Conservation (phyloP, 2,113 vertebrate species). For the Psittacara wagleri region DNA sequence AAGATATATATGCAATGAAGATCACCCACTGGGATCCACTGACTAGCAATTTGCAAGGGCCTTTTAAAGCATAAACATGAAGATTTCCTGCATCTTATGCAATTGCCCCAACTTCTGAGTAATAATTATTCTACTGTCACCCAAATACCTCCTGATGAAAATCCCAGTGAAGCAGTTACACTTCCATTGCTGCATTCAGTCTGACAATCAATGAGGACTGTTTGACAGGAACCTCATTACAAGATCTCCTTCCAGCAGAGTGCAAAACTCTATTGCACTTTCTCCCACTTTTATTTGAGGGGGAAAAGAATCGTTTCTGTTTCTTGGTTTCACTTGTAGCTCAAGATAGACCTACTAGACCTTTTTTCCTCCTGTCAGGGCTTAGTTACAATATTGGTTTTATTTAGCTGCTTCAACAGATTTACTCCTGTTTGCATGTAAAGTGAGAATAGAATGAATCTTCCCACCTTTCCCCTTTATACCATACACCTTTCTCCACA, state of each 20-base stretch:
- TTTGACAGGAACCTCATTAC: background rate
- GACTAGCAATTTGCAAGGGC: background rate
- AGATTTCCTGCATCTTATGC: background rate
- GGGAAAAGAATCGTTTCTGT: background rate
- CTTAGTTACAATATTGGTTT: background rate
- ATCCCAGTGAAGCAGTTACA: background rate
- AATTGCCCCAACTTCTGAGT: background rate
- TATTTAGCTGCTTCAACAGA: background rate
- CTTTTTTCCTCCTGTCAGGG: background rate
- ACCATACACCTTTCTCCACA: background rate
- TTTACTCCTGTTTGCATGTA: background rate
- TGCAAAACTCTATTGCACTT: background rate
- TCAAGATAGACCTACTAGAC: background rate
- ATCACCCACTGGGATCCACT: background rate
- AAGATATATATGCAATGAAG: background rate
- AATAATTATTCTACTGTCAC: background rate
- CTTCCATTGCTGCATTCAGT: background rate
- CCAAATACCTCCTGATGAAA: background rate
- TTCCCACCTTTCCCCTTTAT: background rate
- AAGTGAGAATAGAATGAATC: background rate
- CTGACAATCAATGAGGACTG: background rate
- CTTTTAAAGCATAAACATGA: background rate
- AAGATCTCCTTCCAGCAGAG: background rate
- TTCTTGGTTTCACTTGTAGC: background rate
- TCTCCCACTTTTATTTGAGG: background rate